A percentile compares a stretch with the other conserved stretches of the same genome.
phyloP scores from a whole-genome alignment of 2,113 vertebrate genomes.

The Oenanthe melanoleuca region DNA sequence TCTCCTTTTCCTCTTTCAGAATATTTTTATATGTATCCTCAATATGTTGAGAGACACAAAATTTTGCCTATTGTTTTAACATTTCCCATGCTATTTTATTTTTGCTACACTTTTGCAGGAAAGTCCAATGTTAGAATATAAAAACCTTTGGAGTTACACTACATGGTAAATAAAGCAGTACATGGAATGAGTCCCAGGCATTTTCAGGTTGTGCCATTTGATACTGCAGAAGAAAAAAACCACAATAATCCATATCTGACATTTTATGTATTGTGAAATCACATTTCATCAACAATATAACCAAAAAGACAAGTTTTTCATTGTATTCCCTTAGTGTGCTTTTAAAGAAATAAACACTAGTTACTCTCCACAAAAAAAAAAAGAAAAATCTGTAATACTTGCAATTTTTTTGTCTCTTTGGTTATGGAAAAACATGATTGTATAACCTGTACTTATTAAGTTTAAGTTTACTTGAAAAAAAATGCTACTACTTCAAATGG shows the following conservation, averaged over 20 bases:
- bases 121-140: background rate
- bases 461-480: background rate
- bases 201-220: fast-evolving
- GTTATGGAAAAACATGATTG: background rate
- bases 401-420: background rate
- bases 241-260: background rate
- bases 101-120: background rate
- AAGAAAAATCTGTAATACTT: background rate
- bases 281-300: background rate
- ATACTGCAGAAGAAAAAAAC: background rate
- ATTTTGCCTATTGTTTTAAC: background rate
- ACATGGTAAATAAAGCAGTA: background rate
- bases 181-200: background rate
- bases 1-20: background rate
- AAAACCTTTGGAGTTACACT: background rate
- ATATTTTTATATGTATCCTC: background rate
- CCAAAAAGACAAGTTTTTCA: background rate
- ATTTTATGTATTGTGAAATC: background rate
- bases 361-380: background rate
- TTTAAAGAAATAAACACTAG: background rate
- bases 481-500: background rate
- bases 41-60: fast-evolving
- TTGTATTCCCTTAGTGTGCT: background rate
- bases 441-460: background rate
- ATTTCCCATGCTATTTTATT: background rate